phyloP scores from a whole-genome alignment of 2,888 invertebrate genomes.

The Aleiodes alternator region DNA sequence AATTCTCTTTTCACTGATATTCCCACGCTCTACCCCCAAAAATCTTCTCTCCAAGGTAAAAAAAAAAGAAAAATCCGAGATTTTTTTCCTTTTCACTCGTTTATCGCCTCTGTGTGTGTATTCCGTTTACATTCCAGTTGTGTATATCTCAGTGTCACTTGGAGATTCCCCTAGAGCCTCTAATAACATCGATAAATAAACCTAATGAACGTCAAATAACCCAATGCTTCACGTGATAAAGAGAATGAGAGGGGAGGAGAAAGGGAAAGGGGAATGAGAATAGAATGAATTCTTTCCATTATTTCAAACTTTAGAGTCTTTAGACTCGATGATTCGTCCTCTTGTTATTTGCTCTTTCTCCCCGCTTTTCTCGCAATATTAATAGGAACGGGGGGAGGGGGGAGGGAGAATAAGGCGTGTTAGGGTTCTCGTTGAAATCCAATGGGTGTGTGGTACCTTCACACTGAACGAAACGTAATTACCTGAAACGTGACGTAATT shows the following conservation, averaged over 20 bases:
- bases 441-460: constrained; percentile 24
- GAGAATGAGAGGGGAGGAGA: not conserved
- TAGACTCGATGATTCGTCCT: constrained; percentile 1
- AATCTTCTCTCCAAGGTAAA: constrained; percentile 18
- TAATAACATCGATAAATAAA: constrained; percentile 16
- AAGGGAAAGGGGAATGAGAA: too few species aligned
- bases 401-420: not conserved
- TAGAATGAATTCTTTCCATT: not conserved
- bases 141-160: constrained; percentile 30
- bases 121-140: constrained; percentile 27
- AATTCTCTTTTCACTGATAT: constrained; percentile 17
- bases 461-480: constrained; percentile 44
- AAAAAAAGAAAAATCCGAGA: constrained; percentile 15
- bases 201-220: constrained; percentile 21
- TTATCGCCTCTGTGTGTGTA: not conserved
- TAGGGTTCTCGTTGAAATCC: constrained; percentile 24
- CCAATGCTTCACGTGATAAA: not conserved
- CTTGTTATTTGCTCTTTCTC: not conserved
- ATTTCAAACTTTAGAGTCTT: not conserved
- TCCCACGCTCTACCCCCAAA: constrained; percentile 46
- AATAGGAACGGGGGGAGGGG: not conserved
- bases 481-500: constrained; percentile 49
- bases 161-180: constrained; percentile 1
- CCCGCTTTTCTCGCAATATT: not conserved
- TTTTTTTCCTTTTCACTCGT: constrained; percentile 22